Evolutionary conservation across 2,797 vertebrate genomes (phyloP).

Genomic region (Prionace glauca): DNA sequence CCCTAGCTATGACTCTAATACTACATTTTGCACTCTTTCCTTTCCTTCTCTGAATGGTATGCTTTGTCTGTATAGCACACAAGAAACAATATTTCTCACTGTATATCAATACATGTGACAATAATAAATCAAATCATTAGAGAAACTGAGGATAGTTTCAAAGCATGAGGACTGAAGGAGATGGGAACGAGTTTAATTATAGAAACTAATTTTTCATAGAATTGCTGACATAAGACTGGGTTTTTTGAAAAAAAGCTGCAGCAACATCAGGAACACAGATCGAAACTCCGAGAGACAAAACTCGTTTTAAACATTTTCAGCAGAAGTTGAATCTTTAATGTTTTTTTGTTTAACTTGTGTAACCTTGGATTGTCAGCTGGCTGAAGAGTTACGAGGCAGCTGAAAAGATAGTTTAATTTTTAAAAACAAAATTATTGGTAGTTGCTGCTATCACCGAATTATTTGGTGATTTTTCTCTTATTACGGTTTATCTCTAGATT

Average conservation of each 20-base stretch:
- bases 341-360: background rate
- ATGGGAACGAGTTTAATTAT: background rate
- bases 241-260: background rate
- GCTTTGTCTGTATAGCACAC: no score
- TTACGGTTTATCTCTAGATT: no score
- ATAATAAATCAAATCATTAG: background rate
- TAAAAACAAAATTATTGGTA: background rate
- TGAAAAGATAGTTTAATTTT: background rate
- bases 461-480: background rate
- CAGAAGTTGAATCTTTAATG: background rate
- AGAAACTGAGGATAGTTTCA: background rate
- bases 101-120: no score
- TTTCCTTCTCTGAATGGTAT: no score
- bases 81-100: no score
- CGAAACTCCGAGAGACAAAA: background rate
- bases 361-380: background rate
- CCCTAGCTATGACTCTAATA: no score
- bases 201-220: background rate
- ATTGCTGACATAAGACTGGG: background rate
- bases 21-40: no score
- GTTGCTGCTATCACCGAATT: background rate
- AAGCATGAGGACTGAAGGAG: background rate
- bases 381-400: background rate
- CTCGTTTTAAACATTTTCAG: background rate
- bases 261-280: background rate